Evolutionary conservation across 2,797 vertebrate species (phyloP), one percentile per base, ranked within the genome.

Genomic region (Benthosema pterotum): DNA sequence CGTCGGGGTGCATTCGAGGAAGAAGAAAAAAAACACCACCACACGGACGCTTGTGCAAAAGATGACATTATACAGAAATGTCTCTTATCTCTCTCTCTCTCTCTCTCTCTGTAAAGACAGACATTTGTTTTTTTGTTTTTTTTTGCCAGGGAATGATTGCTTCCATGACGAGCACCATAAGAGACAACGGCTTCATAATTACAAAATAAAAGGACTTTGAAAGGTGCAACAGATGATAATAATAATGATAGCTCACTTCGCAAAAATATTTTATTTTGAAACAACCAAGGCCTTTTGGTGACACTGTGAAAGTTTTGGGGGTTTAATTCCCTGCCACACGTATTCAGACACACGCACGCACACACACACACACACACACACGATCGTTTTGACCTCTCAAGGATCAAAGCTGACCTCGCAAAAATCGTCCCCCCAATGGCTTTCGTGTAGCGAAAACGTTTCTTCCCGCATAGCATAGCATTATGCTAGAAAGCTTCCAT

Each of bases 11-110:
- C 82, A 66, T 71, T 47, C 76, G 52, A 75, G 52, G 55, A 60
- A 78, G 78, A 77, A 80, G 64, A 54, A 71, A 66, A 67, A 74
- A 17, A 51, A 47, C 13, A 49, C 42, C 65, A 63, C 28, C 58
- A 6, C 71, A 22, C 54, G 15, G 79, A 79, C 19, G 72, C 79
- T 72, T 57, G 59, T 49, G 74, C 83, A 75, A 85, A 85, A 89
- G 86, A 86, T 83, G 83, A 86, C 91, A 87, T 84, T 38, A 87
- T 91, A 86, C 52, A 60, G 45, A 68, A 19, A 19, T 73, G 63
- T 74, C 75, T 25, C 1, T n/a, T n/a, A n/a, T 25, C 22, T 22
- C 22, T 22, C 22, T 78, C 69, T 47, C 61, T 84, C 1, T 25
- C 22, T 22, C 22, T 22, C 22, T 78, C 69, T 47, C 61, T 84